A percentile compares a stretch with the other conserved stretches of the same genome.
Evolutionary conservation across 2,113 vertebrate genomes (phyloP).

Genomic region (Piaya cayana): DNA sequence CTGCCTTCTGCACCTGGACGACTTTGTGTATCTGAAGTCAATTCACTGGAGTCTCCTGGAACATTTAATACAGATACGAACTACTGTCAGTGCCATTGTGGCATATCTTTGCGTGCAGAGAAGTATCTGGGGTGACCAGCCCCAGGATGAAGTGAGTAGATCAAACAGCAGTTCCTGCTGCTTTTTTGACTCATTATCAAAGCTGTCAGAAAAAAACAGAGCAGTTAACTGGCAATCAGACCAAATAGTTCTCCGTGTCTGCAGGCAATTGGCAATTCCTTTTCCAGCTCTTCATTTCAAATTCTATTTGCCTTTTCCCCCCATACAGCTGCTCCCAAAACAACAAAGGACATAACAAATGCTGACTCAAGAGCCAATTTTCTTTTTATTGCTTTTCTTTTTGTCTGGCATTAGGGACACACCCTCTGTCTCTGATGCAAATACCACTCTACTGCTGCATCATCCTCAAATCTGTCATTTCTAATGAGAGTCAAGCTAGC

Average conservation of each 20-base stretch:
- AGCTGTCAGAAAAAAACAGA: slow-evolving; percentile 1
- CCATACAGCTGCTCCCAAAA: slow-evolving; percentile 5
- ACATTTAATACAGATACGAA: not conserved
- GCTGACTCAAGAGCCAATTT: slow-evolving; percentile 40
- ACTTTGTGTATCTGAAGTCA: not conserved
- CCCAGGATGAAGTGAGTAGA: not conserved
- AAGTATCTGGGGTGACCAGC: not conserved
- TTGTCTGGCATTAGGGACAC: not conserved
- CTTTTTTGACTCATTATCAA: not conserved
- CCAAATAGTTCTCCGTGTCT: not conserved
- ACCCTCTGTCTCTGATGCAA: not conserved
- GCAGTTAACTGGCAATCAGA: not conserved
- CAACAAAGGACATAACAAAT: not conserved
- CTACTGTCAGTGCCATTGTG: rapidly evolving
- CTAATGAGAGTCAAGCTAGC: not conserved
- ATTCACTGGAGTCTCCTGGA: not conserved
- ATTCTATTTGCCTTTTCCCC: slow-evolving; percentile 23
- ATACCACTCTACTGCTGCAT: not conserved
- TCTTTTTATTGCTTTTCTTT: slow-evolving; percentile 28
- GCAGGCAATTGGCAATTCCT: slow-evolving; percentile 19
- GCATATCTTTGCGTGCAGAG: not conserved
- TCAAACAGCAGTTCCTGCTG: not conserved
- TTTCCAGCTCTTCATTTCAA: slow-evolving; percentile 31
- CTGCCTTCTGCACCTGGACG: not conserved
- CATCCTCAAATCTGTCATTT: not conserved